Evolutionary conservation across 1,140 invertebrate genomes (phyloP), one percentile per base, ranked within the genome.

Genomic region (Pogonognathellus flavescens): DNA sequence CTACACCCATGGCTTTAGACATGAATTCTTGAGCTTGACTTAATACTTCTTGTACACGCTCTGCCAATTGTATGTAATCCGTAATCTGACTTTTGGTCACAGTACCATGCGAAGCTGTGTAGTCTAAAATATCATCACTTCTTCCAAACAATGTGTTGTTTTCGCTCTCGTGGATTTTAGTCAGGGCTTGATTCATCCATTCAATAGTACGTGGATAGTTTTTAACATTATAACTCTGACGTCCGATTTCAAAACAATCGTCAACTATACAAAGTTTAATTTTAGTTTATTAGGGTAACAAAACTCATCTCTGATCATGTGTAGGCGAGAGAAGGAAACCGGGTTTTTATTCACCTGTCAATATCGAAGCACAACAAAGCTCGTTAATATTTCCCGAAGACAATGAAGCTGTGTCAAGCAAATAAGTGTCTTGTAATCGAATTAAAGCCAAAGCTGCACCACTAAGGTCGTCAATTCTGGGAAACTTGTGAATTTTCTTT

Each of bases 221-320:
- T 20, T 95, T 95, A 89, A 95, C 94, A 89, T 97, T 96, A 92
- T 99, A 99, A n/a, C 96, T 95, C 89, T 97, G 95, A 80, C 97
- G 93, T 5, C 97, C 98, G 53, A 99, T 92, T 92, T 99, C 98
- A 92, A 97, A 99, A 90, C 98, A 99, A 90, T 99, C 98, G 83
- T 95, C 94, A 18, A 96, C 96, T 92, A 76, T 11, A 72, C 20
- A n/a, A n/a, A n/a, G n/a, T n/a, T n/a, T n/a, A n/a, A n/a, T n/a
- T n/a, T n/a, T n/a, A n/a, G n/a, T n/a, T n/a, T n/a, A n/a, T n/a
- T n/a, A n/a, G n/a, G n/a, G n/a, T n/a, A n/a, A n/a, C n/a, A n/a
- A n/a, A n/a, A n/a, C n/a, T n/a, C n/a, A n/a, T n/a, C n/a, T n/a
- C n/a, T n/a, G n/a, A n/a, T n/a, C n/a, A n/a, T n/a, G n/a, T n/a